Evolutionary conservation across 2,888 invertebrate species (phyloP).

Genomic region (Sarcophaga caerulescens): DNA sequence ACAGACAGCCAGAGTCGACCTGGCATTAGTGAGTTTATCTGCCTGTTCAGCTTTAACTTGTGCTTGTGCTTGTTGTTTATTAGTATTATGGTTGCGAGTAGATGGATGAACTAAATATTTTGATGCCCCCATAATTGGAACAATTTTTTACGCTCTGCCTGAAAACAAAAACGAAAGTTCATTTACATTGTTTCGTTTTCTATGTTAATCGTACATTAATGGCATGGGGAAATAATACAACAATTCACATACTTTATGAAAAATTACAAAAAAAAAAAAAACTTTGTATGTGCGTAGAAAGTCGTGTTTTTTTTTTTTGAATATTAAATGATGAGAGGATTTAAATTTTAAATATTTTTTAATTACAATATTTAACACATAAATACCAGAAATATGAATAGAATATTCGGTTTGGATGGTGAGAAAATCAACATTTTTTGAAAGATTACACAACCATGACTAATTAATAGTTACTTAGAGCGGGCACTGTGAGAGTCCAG

Average conservation of each 20-base stretch:
- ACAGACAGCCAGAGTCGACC: neutral
- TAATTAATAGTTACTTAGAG: no score
- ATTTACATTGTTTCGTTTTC: slow-evolving; percentile 6
- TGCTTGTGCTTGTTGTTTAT: no score
- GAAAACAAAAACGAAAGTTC: slow-evolving; percentile 62
- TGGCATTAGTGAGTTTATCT: neutral
- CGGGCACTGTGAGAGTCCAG: no score
- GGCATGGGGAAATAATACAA: slow-evolving; percentile 16
- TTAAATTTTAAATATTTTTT: no score
- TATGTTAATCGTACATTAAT: slow-evolving; percentile 26
- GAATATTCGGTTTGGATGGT: no score
- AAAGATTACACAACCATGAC: no score
- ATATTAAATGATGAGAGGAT: no score
- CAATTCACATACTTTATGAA: neutral
- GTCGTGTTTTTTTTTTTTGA: neutral
- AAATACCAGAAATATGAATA: no score
- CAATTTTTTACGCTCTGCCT: slow-evolving; percentile 54
- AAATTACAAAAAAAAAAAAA: neutral
- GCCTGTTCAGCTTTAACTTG: neutral
- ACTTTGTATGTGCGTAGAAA: neutral
- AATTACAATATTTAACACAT: no score
- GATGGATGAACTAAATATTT: slow-evolving; percentile 41
- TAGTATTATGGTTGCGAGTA: neutral
- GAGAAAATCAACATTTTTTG: no score
- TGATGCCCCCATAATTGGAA: slow-evolving; percentile 55